Evolutionary conservation across 1,140 invertebrate species (phyloP).

Genomic region (Apis mellifera): DNA sequence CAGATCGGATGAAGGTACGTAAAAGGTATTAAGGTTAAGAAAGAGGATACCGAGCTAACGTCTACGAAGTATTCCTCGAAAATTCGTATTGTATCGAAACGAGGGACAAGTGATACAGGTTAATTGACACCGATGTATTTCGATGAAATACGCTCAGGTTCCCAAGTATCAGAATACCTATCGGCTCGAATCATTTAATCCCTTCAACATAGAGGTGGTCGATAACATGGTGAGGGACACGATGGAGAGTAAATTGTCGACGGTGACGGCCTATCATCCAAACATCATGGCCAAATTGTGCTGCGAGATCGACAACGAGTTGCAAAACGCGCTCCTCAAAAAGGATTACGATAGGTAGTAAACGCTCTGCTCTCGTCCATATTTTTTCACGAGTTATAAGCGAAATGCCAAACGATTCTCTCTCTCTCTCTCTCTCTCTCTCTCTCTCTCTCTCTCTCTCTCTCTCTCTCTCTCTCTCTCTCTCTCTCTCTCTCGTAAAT

Average conservation of each 20-base stretch:
- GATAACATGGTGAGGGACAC: conserved; percentile 49
- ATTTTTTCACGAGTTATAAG: neutral
- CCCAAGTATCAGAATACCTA: conserved; percentile 66
- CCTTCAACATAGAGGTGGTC: conserved; percentile 40
- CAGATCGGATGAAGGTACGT: conserved; percentile 55
- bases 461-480: conserved; percentile 3
- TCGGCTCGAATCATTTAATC: conserved; percentile 52
- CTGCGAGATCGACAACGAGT: conserved; percentile 52
- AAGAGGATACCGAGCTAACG: no score
- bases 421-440: conserved; percentile 8
- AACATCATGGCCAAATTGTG: conserved; percentile 48
- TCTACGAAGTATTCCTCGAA: no score
- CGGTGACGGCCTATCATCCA: conserved; percentile 48
- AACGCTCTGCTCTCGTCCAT: neutral
- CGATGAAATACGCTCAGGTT: conserved; percentile 25
- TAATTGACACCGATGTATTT: neutral
- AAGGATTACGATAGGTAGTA: conserved; percentile 66
- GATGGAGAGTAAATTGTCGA: conserved; percentile 51
- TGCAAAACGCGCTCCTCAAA: conserved; percentile 51
- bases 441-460: conserved; percentile 3
- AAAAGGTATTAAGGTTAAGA: neutral
- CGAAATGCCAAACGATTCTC: neutral
- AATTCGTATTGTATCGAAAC: no score
- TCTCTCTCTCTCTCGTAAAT: conserved; percentile 33
- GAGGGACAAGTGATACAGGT: no score